A percentile compares a stretch with the other conserved stretches of the same genome.
These are phyloP conservation scores for Chaetura pelagica DNA, from an alignment of 2,113 vertebrate genomes.

Conservation along the genomic window DNA sequence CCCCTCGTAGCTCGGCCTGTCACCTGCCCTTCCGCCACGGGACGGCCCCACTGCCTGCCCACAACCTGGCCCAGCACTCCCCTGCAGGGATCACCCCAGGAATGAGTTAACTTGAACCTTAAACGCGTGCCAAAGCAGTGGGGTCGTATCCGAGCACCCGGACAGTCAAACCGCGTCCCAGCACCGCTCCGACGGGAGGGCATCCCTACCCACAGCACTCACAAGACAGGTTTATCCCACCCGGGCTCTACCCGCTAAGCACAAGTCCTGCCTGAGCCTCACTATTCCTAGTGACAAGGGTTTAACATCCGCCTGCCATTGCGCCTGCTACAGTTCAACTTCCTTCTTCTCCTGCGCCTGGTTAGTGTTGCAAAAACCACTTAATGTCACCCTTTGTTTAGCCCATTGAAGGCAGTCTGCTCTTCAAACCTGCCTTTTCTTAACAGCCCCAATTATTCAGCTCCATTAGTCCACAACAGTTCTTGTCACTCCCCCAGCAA, in stretches of 20 bases:
- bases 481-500: background rate
- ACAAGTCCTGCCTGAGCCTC: background rate
- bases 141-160: accelerated
- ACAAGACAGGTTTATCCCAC: background rate
- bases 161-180: background rate
- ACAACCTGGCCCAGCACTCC: accelerated
- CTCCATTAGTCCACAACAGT: background rate
- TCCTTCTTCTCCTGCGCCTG: background rate
- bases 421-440: background rate
- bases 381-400: background rate
- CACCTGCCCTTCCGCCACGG: background rate
- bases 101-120: too few relatives aligned
- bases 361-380: background rate
- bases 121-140: background rate
- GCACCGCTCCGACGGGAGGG: background rate
- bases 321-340: background rate
- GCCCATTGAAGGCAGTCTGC: background rate
- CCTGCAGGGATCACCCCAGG: accelerated
- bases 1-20: background rate
- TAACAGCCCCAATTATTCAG: background rate
- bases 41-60: accelerated
- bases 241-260: background rate
- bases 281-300: accelerated
- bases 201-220: background rate
- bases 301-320: background rate